Evolutionary conservation across 2,888 invertebrate species (phyloP).

Genomic region (Zhuqinia jingwanae): DNA sequence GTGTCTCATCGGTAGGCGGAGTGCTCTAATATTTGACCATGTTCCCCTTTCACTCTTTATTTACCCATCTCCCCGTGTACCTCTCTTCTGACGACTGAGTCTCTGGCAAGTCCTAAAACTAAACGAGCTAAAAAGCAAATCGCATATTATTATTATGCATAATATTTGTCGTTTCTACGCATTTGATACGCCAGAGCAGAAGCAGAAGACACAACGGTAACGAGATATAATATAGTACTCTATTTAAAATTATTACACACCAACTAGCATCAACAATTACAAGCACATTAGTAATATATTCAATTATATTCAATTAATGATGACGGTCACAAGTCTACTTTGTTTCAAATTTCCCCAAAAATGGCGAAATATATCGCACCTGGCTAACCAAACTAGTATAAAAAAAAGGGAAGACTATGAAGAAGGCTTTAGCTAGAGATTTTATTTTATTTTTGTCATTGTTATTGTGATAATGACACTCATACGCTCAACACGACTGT

Average conservation of each 20-base stretch:
- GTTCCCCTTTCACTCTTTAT: slow-evolving; percentile 75
- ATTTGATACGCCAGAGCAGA: no score
- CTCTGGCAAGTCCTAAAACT: no score
- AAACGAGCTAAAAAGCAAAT: no score
- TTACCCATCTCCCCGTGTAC: not conserved
- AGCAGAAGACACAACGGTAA: no score
- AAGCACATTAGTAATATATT: no score
- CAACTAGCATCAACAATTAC: not conserved
- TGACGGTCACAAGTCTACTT: not conserved
- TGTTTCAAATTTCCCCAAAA: slow-evolving; percentile 9
- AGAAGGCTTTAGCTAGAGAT: not conserved
- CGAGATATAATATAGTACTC: no score
- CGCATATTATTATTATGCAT: no score
- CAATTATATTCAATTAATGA: not conserved
- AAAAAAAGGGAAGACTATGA: not conserved
- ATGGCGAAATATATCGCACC: not conserved
- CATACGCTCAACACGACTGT: slow-evolving; percentile 50
- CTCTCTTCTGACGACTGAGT: no score
- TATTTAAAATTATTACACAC: no score
- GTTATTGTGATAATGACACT: slow-evolving; percentile 51
- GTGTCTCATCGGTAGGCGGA: slow-evolving; percentile 28
- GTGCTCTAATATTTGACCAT: slow-evolving; percentile 72
- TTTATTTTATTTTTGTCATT: not conserved
- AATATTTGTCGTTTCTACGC: no score
- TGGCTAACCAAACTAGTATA: not conserved